Conservation (phyloP, 2,888 invertebrate species). For the Pelosia muscerda region DNA sequence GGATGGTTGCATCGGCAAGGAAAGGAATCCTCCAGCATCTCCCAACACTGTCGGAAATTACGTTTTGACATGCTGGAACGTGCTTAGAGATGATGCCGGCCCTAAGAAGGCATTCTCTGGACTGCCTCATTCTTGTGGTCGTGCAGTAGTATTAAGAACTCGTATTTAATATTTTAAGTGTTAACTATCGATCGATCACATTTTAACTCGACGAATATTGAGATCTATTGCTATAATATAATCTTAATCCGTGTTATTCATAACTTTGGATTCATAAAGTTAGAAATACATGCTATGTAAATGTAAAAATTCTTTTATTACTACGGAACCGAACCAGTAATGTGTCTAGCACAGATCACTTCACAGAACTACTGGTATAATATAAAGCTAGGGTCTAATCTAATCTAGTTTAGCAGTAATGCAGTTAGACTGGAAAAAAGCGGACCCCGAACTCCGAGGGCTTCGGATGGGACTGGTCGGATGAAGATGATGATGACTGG, state of each 20-base stretch:
- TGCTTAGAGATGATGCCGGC: no score
- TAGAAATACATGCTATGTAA: conserved; percentile 64
- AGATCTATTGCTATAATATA: conserved; percentile 47
- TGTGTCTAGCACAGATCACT: no score
- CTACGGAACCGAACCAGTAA: not conserved
- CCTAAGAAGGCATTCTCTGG: not conserved
- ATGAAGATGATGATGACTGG: no score
- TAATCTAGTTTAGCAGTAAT: no score
- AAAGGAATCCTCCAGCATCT: no score
- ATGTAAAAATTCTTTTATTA: conserved; percentile 32
- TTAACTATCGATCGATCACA: conserved; percentile 56
- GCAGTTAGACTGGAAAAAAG: no score
- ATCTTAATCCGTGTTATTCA: conserved; percentile 45
- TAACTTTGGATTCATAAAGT: conserved; percentile 56
- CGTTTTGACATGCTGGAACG: no score
- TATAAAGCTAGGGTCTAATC: no score
- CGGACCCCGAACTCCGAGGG: no score
- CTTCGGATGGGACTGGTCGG: no score
- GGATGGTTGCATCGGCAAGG: no score
- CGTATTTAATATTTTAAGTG: conserved; percentile 54
- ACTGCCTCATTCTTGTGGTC: conserved; percentile 6
- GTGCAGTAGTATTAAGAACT: conserved; percentile 52
- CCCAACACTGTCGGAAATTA: no score
- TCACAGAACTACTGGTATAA: not conserved
- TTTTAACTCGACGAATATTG: conserved; percentile 57